These are phyloP conservation scores for Archilochus colubris DNA, from an alignment of 2,113 vertebrate genomes.

Conservation along the genomic window DNA sequence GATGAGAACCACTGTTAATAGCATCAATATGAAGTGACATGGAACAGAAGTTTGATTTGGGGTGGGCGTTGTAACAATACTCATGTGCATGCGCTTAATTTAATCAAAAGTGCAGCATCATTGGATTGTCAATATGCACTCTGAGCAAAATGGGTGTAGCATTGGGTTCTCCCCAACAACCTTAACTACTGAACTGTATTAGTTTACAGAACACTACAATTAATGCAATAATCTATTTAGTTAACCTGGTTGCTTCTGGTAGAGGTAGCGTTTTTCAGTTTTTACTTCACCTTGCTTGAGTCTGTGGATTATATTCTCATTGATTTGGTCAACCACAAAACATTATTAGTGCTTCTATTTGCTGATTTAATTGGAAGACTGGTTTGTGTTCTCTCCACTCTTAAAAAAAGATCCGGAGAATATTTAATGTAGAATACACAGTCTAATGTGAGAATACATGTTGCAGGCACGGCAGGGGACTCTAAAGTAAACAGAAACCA, in stretches of 20 bases:
- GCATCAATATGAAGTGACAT: not conserved
- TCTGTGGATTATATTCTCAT: not conserved
- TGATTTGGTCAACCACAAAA: not conserved
- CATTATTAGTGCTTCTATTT: not conserved
- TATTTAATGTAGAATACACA: not conserved
- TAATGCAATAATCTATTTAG: not conserved
- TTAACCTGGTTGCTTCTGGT: not conserved
- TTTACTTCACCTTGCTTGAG: not conserved
- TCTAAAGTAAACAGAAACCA: not conserved
- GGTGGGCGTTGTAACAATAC: not conserved
- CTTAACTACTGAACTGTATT: not conserved
- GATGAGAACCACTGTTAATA: not conserved
- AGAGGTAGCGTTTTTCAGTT: not conserved
- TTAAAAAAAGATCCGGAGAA: not conserved
- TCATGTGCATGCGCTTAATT: accelerated
- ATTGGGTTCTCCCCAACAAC: not conserved
- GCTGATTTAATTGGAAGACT: not conserved
- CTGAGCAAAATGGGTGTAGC: not conserved
- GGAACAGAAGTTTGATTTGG: not conserved
- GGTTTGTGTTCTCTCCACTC: not conserved
- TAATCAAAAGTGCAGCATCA: not conserved
- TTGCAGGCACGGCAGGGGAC: not conserved
- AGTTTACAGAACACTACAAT: not conserved
- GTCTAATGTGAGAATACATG: not conserved
- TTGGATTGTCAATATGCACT: not conserved